Evolutionary conservation across 1,140 invertebrate genomes (phyloP).

Genomic region (Himalopsyche phryganea): DNA sequence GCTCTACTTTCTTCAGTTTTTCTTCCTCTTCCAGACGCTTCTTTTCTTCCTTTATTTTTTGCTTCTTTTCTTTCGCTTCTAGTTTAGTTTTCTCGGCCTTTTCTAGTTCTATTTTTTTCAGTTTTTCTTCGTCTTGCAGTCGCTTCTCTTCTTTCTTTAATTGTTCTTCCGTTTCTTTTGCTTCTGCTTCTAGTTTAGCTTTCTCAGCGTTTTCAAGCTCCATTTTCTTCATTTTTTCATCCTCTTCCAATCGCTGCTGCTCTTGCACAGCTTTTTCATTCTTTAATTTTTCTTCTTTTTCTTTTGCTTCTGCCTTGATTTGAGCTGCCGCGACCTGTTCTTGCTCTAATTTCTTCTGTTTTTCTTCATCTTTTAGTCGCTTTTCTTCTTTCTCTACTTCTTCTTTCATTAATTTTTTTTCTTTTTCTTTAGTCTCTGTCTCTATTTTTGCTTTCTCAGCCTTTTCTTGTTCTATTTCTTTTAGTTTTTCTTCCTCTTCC

Average conservation of each 20-base stretch:
- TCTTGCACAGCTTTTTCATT: conserved; percentile 12
- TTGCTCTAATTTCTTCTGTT: conserved; percentile 26
- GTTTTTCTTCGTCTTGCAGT: conserved; percentile 6
- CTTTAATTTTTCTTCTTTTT: conserved; percentile 4
- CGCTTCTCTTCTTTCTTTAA: conserved; percentile 16
- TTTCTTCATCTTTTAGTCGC: conserved; percentile 23
- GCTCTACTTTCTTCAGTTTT: conserved; percentile 4
- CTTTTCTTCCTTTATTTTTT: conserved; percentile 18
- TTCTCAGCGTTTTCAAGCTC: conserved; percentile 6
- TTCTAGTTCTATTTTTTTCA: conserved; percentile 17
- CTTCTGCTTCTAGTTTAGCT: background rate
- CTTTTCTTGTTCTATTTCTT: background rate
- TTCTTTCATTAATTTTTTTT: conserved; percentile 2
- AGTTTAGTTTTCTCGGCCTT: background rate
- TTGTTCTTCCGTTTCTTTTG: conserved; percentile 8
- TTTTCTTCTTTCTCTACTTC: conserved; percentile 26
- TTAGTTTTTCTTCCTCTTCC: background rate
- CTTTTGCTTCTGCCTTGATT: background rate
- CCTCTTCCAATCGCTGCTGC: background rate
- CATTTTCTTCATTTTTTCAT: conserved; percentile 6
- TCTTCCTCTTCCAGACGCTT: conserved; percentile 5
- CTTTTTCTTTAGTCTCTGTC: conserved; percentile 14
- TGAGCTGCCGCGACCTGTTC: conserved; percentile 18
- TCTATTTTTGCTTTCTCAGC: conserved; percentile 7
- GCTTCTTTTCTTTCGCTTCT: conserved; percentile 12